These are phyloP conservation scores for Sminthurides aquaticus DNA, from an alignment of 2,888 invertebrate species.

Conservation along the genomic window DNA sequence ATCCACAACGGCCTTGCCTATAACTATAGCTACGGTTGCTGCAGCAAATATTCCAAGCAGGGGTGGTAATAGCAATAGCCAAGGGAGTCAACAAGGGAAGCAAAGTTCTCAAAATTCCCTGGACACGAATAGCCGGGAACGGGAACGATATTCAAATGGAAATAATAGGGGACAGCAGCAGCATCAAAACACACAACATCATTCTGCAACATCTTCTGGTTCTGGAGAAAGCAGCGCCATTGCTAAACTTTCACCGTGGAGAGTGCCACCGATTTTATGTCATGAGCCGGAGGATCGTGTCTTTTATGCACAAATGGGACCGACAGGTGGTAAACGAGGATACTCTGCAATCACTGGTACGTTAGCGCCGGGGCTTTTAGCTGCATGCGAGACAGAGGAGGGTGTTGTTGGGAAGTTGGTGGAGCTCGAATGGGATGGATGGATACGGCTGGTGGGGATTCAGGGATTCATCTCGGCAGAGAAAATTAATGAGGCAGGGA, in stretches of 20 bases:
- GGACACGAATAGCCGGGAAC: neutral
- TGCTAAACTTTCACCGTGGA: conserved; percentile 57
- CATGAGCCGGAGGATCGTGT: conserved; percentile 83
- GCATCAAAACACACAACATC: neutral
- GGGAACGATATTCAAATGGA: neutral
- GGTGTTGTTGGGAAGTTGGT: too few species aligned
- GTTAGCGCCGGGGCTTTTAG: neutral
- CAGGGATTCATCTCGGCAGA: too few species aligned
- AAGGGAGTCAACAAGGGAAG: too few species aligned
- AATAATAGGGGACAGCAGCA: conserved; percentile 1
- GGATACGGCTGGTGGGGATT: neutral
- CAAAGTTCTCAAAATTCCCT: neutral
- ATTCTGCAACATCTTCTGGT: neutral
- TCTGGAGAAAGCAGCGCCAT: conserved; percentile 6
- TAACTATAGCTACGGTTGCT: conserved; percentile 18
- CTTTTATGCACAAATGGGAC: conserved; percentile 87
- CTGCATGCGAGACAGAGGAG: too few species aligned
- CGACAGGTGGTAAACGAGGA: conserved; percentile 81
- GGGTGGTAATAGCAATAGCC: neutral
- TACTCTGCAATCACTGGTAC: conserved; percentile 65
- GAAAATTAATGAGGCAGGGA: neutral
- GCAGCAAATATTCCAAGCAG: conserved; percentile 15
- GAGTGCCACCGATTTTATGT: conserved; percentile 80
- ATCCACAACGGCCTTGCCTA: conserved; percentile 22
- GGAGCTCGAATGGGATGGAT: too few species aligned